Evolutionary conservation across 1,140 invertebrate genomes (phyloP).

Genomic region (Ceratoteleas bidentatus): DNA sequence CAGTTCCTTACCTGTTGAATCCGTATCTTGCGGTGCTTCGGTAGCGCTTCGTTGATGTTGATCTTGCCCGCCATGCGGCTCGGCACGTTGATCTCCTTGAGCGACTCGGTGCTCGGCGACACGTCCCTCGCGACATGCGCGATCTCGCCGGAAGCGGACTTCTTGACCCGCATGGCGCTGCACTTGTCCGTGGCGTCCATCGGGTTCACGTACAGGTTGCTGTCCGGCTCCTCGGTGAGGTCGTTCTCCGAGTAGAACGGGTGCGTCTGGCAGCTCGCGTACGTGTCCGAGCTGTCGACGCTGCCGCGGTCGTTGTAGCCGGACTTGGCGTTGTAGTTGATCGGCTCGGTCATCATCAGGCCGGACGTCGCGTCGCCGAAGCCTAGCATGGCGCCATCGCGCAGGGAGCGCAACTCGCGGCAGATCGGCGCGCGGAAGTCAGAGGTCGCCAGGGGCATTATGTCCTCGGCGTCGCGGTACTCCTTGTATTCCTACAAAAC

Average conservation of each 20-base stretch:
- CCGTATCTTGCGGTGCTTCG: conserved; percentile 92
- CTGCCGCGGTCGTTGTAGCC: conserved; percentile 86
- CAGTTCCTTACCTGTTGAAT: conserved; percentile 87
- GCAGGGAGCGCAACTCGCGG: conserved; percentile 88
- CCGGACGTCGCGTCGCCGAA: conserved; percentile 73
- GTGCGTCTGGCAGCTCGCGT: conserved; percentile 97
- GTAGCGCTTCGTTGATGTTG: conserved; percentile 86
- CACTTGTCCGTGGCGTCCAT: conserved; percentile 84
- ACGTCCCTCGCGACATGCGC: conserved; percentile 78
- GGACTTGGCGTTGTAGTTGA: conserved; percentile 71
- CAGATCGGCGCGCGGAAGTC: conserved; percentile 89
- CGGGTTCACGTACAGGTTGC: conserved; percentile 96
- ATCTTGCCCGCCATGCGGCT: conserved; percentile 76
- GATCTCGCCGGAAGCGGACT: conserved; percentile 89
- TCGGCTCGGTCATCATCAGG: conserved; percentile 44
- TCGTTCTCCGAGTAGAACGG: conserved; percentile 93
- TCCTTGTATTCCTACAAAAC: too few species aligned
- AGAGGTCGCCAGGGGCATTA: conserved; percentile 91
- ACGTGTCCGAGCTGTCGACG: conserved; percentile 94
- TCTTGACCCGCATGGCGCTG: conserved; percentile 83
- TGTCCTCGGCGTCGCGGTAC: conserved; percentile 91
- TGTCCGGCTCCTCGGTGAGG: conserved; percentile 87
- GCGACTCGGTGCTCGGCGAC: conserved; percentile 75
- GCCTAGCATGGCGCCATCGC: conserved; percentile 75
- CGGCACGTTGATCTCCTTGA: conserved; percentile 74